A percentile compares a stretch with the other conserved stretches of the same genome.
These are phyloP conservation scores for Anastrepha obliqua DNA, from an alignment of 1,140 invertebrate species.

Conservation along the genomic window DNA sequence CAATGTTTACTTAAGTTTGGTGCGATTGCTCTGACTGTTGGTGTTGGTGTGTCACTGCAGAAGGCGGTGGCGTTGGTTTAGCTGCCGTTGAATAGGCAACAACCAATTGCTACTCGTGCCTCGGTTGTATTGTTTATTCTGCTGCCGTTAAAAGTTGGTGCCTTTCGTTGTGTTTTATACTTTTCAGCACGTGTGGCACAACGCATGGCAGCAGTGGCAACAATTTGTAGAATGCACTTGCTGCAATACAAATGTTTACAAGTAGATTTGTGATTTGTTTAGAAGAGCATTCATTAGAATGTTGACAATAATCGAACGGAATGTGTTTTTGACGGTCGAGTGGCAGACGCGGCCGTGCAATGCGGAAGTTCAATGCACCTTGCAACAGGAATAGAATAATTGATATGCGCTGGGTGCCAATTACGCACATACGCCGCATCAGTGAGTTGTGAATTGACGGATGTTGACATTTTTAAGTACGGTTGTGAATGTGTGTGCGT, in stretches of 20 bases:
- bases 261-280: slow-evolving; percentile 38
- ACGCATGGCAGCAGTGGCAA: neutral
- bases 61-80: neutral
- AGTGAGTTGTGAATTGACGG: neutral
- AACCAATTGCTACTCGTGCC: neutral
- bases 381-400: neutral
- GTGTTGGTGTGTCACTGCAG: slow-evolving; percentile 6
- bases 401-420: neutral
- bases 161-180: slow-evolving; percentile 17
- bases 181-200: slow-evolving; percentile 48
- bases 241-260: slow-evolving; percentile 31
- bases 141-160: neutral
- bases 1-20: neutral
- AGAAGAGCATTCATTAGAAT: slow-evolving; percentile 39
- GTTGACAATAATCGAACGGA: slow-evolving; percentile 39
- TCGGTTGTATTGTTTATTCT: neutral
- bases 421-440: neutral
- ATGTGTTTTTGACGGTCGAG: slow-evolving; percentile 1
- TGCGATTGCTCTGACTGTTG: neutral
- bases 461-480: slow-evolving; percentile 28
- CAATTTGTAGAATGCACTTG: slow-evolving; percentile 28
- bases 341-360: neutral
- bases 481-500: neutral
- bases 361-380: slow-evolving; percentile 50
- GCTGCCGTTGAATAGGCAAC: neutral